Evolutionary conservation across 2,888 invertebrate species (phyloP).

Genomic region (Sicus ferrugineus): DNA sequence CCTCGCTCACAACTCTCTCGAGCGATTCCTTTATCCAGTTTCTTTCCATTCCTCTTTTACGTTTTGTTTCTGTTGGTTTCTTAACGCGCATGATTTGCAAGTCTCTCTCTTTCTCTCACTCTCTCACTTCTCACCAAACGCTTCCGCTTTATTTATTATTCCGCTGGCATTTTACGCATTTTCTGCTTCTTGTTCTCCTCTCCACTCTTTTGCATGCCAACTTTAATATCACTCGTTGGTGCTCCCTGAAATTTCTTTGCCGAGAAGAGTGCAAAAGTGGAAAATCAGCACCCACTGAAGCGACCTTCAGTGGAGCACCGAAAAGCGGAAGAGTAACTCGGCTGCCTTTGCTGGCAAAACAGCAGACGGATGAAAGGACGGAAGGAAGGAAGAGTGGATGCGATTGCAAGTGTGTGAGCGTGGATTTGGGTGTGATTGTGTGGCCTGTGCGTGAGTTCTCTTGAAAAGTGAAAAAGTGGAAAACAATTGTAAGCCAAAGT

Average conservation of each 20-base stretch:
- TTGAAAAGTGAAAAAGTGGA: neutral
- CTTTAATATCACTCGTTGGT: neutral
- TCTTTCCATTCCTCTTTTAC: no score
- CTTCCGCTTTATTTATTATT: constrained; percentile 22
- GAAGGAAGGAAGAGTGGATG: no score
- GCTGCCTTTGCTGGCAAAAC: no score
- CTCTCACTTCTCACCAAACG: neutral
- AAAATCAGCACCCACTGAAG: neutral
- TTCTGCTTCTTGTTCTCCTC: neutral
- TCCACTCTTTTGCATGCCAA: neutral
- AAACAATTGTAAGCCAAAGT: neutral
- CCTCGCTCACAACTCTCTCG: neutral
- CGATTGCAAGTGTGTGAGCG: neutral
- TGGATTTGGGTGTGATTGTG: neutral
- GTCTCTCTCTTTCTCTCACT: neutral
- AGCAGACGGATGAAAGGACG: neutral
- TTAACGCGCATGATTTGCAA: neutral
- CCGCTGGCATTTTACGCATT: neutral
- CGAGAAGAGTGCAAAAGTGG: neutral
- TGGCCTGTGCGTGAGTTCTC: neutral
- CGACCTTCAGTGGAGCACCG: constrained; percentile 26
- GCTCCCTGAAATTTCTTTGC: neutral
- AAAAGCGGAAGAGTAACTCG: neutral
- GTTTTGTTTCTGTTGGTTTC: no score
- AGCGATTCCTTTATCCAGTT: neutral